These are phyloP conservation scores for Pantala flavescens DNA, from an alignment of 1,140 invertebrate genomes.

Conservation along the genomic window DNA sequence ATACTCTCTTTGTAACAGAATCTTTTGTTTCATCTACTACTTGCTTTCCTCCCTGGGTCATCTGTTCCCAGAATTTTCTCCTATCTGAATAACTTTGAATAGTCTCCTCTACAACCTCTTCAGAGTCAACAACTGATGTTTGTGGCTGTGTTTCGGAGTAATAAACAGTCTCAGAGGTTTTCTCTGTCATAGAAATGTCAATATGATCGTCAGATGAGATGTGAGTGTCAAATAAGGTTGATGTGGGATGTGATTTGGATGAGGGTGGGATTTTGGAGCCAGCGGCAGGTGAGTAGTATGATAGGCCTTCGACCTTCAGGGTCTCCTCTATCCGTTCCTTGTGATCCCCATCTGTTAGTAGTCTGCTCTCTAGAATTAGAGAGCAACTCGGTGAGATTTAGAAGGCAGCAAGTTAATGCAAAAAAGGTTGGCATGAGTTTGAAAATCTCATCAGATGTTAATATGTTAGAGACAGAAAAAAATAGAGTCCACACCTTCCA, in stretches of 20 bases:
- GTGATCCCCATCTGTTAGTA: conserved; percentile 19
- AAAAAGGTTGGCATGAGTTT: neutral
- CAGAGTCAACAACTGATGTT: neutral
- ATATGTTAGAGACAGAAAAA: neutral
- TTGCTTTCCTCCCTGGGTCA: conserved; percentile 18
- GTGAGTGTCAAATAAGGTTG: neutral
- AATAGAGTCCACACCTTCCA: neutral
- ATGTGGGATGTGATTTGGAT: neutral
- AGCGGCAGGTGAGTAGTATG: neutral
- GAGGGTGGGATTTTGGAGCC: neutral
- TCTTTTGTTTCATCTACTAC: neutral
- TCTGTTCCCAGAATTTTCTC: conserved; percentile 41
- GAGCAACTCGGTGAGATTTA: conserved; percentile 13
- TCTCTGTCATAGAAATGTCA: neutral
- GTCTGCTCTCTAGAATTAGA: conserved; percentile 22
- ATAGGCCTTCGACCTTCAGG: neutral
- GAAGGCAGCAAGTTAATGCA: neutral
- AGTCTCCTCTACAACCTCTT: neutral
- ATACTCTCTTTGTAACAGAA: neutral
- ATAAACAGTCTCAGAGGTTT: neutral
- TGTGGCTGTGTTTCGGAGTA: neutral
- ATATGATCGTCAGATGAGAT: neutral
- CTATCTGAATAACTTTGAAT: conserved; percentile 34
- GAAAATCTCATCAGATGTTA: neutral
- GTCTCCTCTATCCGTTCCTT: conserved; percentile 11